Percentiles rank a stretch among this genome's conserved stretches.
Conservation (phyloP, 2,888 invertebrate genomes). For the Itoplectis maculator region DNA sequence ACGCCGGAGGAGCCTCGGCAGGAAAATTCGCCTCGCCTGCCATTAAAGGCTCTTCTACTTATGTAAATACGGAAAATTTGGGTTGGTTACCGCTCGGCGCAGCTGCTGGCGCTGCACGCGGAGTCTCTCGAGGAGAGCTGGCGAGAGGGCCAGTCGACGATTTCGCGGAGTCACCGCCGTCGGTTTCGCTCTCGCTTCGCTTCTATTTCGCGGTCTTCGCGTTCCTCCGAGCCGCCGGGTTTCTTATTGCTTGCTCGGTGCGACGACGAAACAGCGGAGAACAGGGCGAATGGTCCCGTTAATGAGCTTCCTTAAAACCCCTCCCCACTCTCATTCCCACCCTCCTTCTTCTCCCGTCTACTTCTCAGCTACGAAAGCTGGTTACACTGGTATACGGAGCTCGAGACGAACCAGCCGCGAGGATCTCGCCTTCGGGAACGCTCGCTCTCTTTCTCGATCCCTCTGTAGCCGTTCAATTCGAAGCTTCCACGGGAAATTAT, state of each 20-base stretch:
- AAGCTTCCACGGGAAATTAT: constrained; percentile 82
- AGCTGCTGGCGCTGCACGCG: constrained; percentile 1
- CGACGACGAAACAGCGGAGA: constrained; percentile 21
- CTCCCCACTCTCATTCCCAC: too few species aligned
- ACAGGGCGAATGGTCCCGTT: constrained; percentile 80
- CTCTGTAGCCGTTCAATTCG: constrained; percentile 78
- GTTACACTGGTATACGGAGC: constrained; percentile 79
- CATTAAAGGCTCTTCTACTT: constrained; percentile 78
- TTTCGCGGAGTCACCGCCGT: constrained; percentile 21
- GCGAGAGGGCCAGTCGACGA: constrained; percentile 39
- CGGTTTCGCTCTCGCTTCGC: constrained; percentile 21
- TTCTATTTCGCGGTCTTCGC: neutral
- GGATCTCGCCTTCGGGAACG: constrained; percentile 66
- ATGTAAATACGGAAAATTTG: constrained; percentile 79
- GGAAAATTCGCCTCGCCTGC: constrained; percentile 67
- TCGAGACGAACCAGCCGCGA: constrained; percentile 35
- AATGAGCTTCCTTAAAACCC: constrained; percentile 82
- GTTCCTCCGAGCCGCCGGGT: neutral
- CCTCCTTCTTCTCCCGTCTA: too few species aligned
- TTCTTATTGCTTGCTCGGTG: constrained; percentile 39
- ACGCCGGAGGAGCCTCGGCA: neutral
- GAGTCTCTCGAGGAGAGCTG: constrained; percentile 19
- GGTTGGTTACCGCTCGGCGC: constrained; percentile 66
- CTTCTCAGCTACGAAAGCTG: constrained; percentile 81
- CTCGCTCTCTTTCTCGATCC: too few species aligned